Evolutionary conservation across 1,140 invertebrate species (phyloP), one percentile per base, ranked within the genome.

Genomic region (Bathynomus jamesi): DNA sequence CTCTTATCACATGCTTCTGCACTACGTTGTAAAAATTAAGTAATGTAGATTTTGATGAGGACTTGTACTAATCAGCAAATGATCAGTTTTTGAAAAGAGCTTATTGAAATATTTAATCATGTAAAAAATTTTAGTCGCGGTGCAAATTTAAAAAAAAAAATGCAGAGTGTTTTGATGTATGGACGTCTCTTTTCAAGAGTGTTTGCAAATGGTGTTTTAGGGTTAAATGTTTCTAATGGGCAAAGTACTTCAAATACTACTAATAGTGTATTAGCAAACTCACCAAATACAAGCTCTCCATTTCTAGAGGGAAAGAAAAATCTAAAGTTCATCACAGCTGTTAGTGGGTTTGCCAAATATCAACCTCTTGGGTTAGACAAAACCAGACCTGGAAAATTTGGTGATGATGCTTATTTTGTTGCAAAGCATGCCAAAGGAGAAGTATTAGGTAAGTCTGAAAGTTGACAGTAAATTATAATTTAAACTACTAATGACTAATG

Each of bases 91-190:
- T n/a, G n/a, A n/a, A n/a, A n/a, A n/a, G n/a, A n/a, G n/a, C n/a
- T n/a, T n/a, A n/a, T n/a, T n/a, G n/a, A n/a, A n/a, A n/a, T n/a
- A n/a, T n/a, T n/a, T n/a, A n/a, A n/a, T n/a, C n/a, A n/a, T n/a
- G n/a, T n/a, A n/a, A n/a, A n/a, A n/a, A n/a, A n/a, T n/a, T n/a
- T n/a, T n/a, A n/a, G n/a, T n/a, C n/a, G n/a, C n/a, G n/a, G n/a
- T n/a, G n/a, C n/a, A n/a, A n/a, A n/a, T n/a, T n/a, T n/a, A n/a
- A n/a, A n/a, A n/a, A n/a, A n/a, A n/a, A 67, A 46, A 67, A 76
- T 76, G 75, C 75, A 76, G 75, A 73, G 75, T 71, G 75, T 76
- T 28, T 73, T 76, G 32, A 70, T 71, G 40, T 76, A 76, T 68
- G 75, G 75, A 29, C 71, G 75, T 61, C 66, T 76, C 30, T 73